These are phyloP conservation scores for Urocolius indicus DNA, from an alignment of 2,113 vertebrate genomes.

Conservation along the genomic window DNA sequence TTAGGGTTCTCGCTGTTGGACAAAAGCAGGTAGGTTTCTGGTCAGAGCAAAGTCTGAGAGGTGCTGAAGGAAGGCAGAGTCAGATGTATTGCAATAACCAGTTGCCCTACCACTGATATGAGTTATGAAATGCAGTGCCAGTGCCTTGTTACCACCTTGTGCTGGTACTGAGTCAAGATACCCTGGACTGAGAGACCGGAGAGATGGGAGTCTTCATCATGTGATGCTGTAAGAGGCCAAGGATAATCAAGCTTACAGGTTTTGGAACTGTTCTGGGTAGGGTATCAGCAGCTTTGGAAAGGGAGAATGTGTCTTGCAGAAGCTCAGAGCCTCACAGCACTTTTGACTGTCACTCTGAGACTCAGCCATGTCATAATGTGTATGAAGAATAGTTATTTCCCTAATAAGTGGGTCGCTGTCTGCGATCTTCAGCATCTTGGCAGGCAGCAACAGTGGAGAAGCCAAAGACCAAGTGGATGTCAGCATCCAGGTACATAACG, in stretches of 20 bases:
- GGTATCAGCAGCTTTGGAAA: background rate
- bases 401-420: background rate
- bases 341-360: background rate
- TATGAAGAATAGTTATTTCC: background rate
- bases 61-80: background rate
- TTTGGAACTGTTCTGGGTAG: background rate
- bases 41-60: background rate
- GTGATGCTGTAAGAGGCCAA: background rate
- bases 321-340: background rate
- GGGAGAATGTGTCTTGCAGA: background rate
- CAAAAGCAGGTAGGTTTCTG: background rate
- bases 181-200: background rate
- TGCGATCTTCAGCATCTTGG: background rate
- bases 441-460: background rate
- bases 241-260: background rate
- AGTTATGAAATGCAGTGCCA: background rate
- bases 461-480: background rate
- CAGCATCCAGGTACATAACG: background rate
- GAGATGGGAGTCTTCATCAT: background rate
- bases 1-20: background rate
- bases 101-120: rapidly evolving
- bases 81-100: background rate
- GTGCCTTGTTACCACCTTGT: rapidly evolving
- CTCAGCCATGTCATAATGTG: background rate
- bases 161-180: background rate